These are phyloP conservation scores for Leptosomus discolor DNA, from an alignment of 2,113 vertebrate genomes.

Conservation along the genomic window DNA sequence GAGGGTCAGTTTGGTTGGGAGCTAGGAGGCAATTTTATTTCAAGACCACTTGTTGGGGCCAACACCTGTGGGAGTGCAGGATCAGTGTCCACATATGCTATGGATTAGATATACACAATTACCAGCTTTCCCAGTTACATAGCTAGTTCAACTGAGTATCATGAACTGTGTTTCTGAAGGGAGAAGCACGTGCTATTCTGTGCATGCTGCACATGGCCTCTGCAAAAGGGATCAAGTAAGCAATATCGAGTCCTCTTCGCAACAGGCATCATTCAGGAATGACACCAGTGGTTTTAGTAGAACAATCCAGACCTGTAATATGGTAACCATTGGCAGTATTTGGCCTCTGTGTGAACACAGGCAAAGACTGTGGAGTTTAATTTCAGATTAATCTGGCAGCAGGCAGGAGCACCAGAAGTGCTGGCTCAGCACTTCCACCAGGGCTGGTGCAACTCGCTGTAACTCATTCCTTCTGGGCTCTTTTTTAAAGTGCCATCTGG, in stretches of 20 bases:
- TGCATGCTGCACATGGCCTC: neutral
- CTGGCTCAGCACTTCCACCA: conserved; percentile 31
- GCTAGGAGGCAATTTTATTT: neutral
- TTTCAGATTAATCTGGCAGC: neutral
- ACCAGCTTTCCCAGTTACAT: neutral
- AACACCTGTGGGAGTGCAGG: neutral
- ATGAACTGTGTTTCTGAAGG: neutral
- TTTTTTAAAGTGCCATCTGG: conserved; percentile 38
- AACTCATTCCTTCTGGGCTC: conserved; percentile 45
- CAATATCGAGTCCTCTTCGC: neutral
- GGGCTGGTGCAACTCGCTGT: neutral
- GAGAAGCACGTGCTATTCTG: neutral
- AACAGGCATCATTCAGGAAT: neutral
- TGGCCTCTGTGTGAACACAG: neutral
- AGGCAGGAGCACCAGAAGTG: conserved; percentile 7
- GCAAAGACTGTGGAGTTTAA: neutral
- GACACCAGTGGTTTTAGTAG: neutral
- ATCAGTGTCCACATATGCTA: neutral
- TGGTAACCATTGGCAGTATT: neutral
- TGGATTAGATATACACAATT: neutral
- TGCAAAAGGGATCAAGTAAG: neutral
- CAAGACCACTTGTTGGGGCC: neutral
- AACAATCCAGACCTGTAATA: neutral
- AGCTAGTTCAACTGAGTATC: neutral
- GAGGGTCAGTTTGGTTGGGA: neutral